phyloP scores from a whole-genome alignment of 2,113 vertebrate species.

The Asarcornis scutulata region DNA sequence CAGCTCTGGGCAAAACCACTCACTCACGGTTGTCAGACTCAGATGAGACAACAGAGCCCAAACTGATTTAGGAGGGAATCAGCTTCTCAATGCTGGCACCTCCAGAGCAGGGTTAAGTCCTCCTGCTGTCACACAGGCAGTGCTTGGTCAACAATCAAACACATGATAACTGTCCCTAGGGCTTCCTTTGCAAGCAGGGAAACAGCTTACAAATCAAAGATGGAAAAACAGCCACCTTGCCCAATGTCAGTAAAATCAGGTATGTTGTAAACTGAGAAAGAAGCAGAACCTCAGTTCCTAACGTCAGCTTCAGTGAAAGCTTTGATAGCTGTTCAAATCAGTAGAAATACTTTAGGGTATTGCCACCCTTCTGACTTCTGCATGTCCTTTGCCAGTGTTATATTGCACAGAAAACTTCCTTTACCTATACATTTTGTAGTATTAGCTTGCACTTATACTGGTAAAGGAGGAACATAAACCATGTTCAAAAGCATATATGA shows the following conservation, averaged over 20 bases:
- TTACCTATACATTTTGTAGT: neutral
- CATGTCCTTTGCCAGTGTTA: neutral
- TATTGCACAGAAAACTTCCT: neutral
- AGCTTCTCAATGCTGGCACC: neutral
- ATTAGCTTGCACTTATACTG: neutral
- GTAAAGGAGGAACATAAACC: neutral
- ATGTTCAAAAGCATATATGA: neutral
- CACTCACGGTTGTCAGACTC: neutral
- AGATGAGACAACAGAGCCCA: neutral
- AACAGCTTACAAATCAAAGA: neutral
- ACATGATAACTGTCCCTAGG: neutral
- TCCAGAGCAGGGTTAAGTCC: neutral
- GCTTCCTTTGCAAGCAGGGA: neutral
- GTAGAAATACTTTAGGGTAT: neutral
- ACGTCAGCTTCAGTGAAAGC: neutral
- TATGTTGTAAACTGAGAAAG: neutral
- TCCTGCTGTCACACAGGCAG: neutral
- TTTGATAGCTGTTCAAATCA: neutral
- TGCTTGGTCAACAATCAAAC: neutral
- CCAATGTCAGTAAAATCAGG: neutral
- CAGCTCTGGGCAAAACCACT: neutral
- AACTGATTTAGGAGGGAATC: neutral
- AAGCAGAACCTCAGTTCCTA: neutral
- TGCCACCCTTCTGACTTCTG: neutral
- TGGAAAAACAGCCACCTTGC: neutral